phyloP scores from a whole-genome alignment of 2,888 invertebrate species.

The Xestobium rufovillosum region DNA sequence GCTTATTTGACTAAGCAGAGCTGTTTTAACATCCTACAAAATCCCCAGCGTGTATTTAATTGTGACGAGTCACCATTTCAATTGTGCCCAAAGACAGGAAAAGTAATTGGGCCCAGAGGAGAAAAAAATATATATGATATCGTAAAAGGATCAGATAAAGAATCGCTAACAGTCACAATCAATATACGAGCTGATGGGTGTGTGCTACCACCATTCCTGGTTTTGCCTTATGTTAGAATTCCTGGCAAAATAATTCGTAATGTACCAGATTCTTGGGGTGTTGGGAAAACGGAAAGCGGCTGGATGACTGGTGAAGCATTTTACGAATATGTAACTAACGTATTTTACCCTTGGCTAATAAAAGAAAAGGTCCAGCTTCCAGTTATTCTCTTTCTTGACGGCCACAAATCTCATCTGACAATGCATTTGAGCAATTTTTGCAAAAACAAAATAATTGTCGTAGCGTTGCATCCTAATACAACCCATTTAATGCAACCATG shows the following conservation, averaged over 20 bases:
- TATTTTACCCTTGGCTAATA: too few species aligned
- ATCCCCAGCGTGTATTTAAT: conserved; percentile 2
- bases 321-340: too few species aligned
- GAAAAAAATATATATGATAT: conserved; percentile 5
- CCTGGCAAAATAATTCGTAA: not conserved
- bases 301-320: too few species aligned
- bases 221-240: conserved; percentile 2
- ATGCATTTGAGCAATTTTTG: conserved; percentile 18
- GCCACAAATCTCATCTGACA: conserved; percentile 15
- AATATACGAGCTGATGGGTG: not conserved
- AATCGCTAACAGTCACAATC: conserved; percentile 3
- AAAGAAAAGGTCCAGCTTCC: too few species aligned
- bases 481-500: conserved; percentile 19
- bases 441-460: conserved; percentile 12
- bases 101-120: conserved; percentile 2
- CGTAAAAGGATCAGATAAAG: conserved; percentile 5
- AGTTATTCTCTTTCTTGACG: conserved; percentile 15
- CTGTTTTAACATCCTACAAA: conserved; percentile 2
- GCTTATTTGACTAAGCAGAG: conserved; percentile 7
- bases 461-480: conserved; percentile 17
- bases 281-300: too few species aligned
- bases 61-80: conserved; percentile 6
- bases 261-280: conserved; percentile 7
- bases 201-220: conserved; percentile 1
- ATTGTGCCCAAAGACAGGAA: conserved; percentile 1